Evolutionary conservation across 2,797 vertebrate genomes (phyloP).

Genomic region (Lacerta viridis): DNA sequence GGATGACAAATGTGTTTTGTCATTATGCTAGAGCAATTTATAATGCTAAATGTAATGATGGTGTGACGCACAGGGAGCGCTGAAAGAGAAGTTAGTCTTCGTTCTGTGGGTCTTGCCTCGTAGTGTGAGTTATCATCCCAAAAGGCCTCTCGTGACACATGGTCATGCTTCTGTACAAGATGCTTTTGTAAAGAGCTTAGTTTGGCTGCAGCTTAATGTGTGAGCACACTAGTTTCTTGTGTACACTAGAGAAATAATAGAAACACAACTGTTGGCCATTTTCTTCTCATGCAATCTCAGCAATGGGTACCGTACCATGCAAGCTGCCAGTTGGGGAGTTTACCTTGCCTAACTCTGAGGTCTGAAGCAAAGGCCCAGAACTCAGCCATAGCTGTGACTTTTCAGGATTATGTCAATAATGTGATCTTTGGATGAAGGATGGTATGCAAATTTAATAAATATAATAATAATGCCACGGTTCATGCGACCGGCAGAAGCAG

Average conservation of each 20-base stretch:
- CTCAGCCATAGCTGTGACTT: not conserved
- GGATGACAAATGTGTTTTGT: conserved; percentile 39
- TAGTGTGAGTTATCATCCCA: not conserved
- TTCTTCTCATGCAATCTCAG: not conserved
- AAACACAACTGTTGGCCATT: not conserved
- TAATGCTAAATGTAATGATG: conserved; percentile 33
- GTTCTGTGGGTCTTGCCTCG: conserved; percentile 21
- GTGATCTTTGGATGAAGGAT: too few species aligned
- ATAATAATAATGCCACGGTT: too few species aligned
- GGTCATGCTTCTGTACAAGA: not conserved
- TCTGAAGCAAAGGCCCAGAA: not conserved
- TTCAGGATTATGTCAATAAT: too few species aligned
- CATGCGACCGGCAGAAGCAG: too few species aligned
- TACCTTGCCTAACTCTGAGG: not conserved
- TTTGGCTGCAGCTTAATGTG: not conserved
- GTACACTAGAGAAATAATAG: not conserved
- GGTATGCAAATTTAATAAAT: too few species aligned
- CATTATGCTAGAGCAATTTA: conserved; percentile 24
- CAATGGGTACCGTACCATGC: not conserved
- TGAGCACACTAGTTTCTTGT: not conserved
- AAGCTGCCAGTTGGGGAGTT: not conserved
- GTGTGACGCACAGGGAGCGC: not conserved
- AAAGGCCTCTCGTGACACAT: not conserved
- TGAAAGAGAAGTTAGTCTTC: conserved; percentile 5
- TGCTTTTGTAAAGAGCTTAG: not conserved